Evolutionary conservation across 1,140 invertebrate genomes (phyloP), one percentile per base, ranked within the genome.

Genomic region (Lysiphlebus fabarum): DNA sequence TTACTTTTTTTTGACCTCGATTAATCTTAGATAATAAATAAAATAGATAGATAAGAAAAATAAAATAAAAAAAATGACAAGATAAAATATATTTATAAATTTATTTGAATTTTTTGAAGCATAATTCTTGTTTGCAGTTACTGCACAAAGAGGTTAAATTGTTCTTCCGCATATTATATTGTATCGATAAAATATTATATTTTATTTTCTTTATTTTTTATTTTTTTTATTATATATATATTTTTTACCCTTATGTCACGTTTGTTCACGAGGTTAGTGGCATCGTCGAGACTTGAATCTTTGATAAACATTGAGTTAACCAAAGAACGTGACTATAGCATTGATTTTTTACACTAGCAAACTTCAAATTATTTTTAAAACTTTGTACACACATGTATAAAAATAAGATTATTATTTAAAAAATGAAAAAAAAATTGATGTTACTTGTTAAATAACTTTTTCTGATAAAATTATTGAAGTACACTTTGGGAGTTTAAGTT

Each of bases 221-320:
- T 26, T 26, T 26, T 26, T 59, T 41, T 60, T 55, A n/a, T n/a
- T n/a, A n/a, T n/a, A n/a, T n/a, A n/a, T n/a, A n/a, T n/a, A n/a
- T 60, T 60, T 45, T 34, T 40, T 51, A 9, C 40, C 44, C 43
- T 26, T 53, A n/a, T 50, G 43, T 55, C 58, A 60, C 58, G 53
- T 60, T 60, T 60, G 42, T 37, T 37, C 10, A 49, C 47, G 38
- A 47, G 43, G 49, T 40, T 42, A 37, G 48, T 38, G 33, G 34
- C 33, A 51, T 58, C 38, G 49, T 10, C 56, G 56, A 58, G 56
- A 58, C 58, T 44, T 53, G 58, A 53, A 53, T 59, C 58, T 26
- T 34, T 59, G 51, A 59, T 53, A 45, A 59, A 53, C 51, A 44
- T 17, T 42, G 40, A 38, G 44, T 42, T 42, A 53, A 53, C 41